Base-by-base conservation (phyloP, 2,888 invertebrate genomes). In the Erpobdella octoculata region DNA sequence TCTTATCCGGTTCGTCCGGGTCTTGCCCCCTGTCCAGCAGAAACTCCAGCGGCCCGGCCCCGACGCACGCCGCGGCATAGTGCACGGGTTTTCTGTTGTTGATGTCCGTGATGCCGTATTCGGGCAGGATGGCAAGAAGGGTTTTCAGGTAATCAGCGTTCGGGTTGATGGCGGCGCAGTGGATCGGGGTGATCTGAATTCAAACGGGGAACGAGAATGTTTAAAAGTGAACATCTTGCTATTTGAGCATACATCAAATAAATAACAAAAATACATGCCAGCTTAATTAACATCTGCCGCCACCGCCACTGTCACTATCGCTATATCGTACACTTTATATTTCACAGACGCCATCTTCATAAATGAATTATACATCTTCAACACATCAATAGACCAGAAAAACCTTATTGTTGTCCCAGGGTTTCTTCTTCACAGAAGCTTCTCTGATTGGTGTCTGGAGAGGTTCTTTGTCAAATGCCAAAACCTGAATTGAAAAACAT, bases 161-260 rank as follows among this genome's bases (percentile, higher is more conserved):
- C 3, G 86, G 86, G 76, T 86, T 86, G 74, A 86, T 84, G 35
- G 85, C 84, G 18, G 86, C 85, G 77, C 85, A 85, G 77, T 86
- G 86, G 2, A 86, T 74, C 1, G 86, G 86, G 0, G 85, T 86
- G 38, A 86, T 81, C 81, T 84, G 75, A 35, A 73, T 15, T 6
- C 12, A 21, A 15, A 28, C n/a, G 21, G 21, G n/a, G n/a, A n/a
- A n/a, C 6, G 28, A 53, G 21, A n/a, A 53, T 8, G 53, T 6
- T 53, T 53, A 53, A 53, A 41, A 18, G 8, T 53, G 6, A 53
- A 15, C 53, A 53, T 53, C 53, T 25, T 25, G 53, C 28, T 53
- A 53, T 25, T 25, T 53, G 21, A 25, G 15, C 28, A 8, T 1
- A n/a, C 21, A 38, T 36, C 18, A 36, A 21, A 35, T 35, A 65